These are phyloP conservation scores for Nesometra sesokonis DNA, from an alignment of 35 echinoderm and acorn worm species.

Conservation along the genomic window DNA sequence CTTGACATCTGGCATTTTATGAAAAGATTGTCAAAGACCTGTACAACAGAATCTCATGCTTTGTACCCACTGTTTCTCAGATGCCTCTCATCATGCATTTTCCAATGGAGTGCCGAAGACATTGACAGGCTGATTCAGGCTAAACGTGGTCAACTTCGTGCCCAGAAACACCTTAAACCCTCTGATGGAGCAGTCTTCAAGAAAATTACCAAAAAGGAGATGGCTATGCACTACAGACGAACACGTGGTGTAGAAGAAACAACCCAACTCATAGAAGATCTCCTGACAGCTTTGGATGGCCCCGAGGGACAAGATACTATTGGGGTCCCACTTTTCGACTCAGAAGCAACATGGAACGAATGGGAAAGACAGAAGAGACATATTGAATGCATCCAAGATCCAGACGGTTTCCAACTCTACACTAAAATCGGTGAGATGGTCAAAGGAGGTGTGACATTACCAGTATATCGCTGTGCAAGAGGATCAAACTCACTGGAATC, in stretches of 20 bases:
- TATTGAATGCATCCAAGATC: constrained; percentile 57
- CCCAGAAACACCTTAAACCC: background rate
- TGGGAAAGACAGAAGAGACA: constrained; percentile 50
- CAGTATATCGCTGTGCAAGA: constrained; percentile 49
- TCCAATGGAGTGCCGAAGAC: constrained; percentile 43
- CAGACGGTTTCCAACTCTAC: constrained; percentile 40
- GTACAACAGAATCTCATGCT: constrained; percentile 43
- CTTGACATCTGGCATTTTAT: constrained; percentile 88
- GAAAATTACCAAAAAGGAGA: constrained; percentile 18
- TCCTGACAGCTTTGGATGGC: constrained; percentile 18
- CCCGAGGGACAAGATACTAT: constrained; percentile 37
- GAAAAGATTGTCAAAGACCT: constrained; percentile 31
- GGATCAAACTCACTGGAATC: constrained; percentile 61
- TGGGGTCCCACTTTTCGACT: constrained; percentile 45
- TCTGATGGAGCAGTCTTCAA: background rate
- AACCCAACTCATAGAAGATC: constrained; percentile 5
- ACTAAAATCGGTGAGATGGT: constrained; percentile 32
- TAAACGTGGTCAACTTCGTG: background rate
- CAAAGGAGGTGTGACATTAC: constrained; percentile 34
- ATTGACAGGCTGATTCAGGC: background rate
- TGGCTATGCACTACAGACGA: constrained; percentile 28
- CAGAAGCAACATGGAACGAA: constrained; percentile 21
- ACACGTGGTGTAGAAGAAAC: constrained; percentile 35
- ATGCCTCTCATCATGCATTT: constrained; percentile 38
- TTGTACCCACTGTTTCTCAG: constrained; percentile 39